Base-by-base conservation (phyloP, 2,888 invertebrate genomes). In the Sinotaia quadrata region DNA sequence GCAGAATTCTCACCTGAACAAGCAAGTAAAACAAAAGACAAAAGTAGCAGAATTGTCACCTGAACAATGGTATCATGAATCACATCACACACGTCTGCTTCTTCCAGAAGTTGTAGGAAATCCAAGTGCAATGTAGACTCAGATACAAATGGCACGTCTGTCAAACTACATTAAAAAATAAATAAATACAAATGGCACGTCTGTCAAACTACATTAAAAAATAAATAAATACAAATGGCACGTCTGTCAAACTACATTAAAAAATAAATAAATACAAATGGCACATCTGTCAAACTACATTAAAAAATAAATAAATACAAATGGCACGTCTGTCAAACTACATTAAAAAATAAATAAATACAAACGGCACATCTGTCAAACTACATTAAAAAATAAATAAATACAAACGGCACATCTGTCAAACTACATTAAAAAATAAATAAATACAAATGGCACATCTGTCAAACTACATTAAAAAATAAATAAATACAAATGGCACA, bases 61-160 rank as follows among this genome's bases (percentile, higher is more conserved):
- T 87, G 79, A 29, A 95, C 92, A 10, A 92, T 87, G 0, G 94
- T 89, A 85, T 95, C 95, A 83, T 94, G 93, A 18, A 94, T 89
- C 12, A 90, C 85, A 85, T 95, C 95, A 58, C 90, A 90, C 70
- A 92, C 91, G 47, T 91, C 89, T 0, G 92, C 91, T 62, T 93
- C 92, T 67, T 91, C 90, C 12, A 93, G 88, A 0, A 95, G 88
- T 41, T 89, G 88, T 60, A 87, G 85, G 87, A 93, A 90, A 76
- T 93, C 90, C 57, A 90, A 87, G n/a, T 75, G 75, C 77, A 89
- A 87, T 70, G 80, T 79, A n/a, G 87, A 83, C 24, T 68, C 65
- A 31, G 82, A 79, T 12, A 85, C 74, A 41, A 69, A 89, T 89
- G 87, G 79, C 80, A 88, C 74, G 67, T 86, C 84, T 34, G 85